Evolutionary conservation across 2,113 vertebrate genomes (phyloP).

Genomic region (Isichthys henryi): DNA sequence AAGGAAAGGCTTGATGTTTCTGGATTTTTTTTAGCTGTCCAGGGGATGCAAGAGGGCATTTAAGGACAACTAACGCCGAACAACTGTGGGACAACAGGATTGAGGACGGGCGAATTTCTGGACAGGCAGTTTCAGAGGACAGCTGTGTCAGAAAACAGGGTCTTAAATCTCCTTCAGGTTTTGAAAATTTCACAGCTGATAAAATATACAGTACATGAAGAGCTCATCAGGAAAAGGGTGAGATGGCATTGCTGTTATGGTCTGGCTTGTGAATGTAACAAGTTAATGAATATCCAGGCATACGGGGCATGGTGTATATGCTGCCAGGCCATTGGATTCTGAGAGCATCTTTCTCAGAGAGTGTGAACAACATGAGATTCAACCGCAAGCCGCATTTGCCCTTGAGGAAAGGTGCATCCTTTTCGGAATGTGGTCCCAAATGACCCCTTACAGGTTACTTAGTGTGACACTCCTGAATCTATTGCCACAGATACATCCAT

Average conservation of each 20-base stretch:
- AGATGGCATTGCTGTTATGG: neutral
- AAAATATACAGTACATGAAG: neutral
- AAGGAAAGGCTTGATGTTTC: neutral
- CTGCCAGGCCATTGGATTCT: neutral
- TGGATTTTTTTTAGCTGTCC: neutral
- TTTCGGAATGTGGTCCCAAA: neutral
- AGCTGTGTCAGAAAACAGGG: neutral
- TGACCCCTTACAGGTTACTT: constrained; percentile 1
- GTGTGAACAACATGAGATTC: neutral
- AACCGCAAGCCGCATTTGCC: neutral
- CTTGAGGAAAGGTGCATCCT: neutral
- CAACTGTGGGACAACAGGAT: neutral
- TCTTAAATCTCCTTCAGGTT: neutral
- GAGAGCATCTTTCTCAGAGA: neutral
- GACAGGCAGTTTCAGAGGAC: neutral
- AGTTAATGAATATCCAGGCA: neutral
- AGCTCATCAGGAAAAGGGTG: neutral
- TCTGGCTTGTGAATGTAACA: neutral
- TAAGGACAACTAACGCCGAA: neutral
- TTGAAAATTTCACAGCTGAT: neutral
- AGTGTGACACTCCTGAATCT: neutral
- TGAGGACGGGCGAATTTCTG: neutral
- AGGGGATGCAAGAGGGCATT: neutral
- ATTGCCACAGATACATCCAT: neutral
- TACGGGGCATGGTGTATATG: neutral